Evolutionary conservation across 2,888 invertebrate species (phyloP).

Genomic region (Ophion slaviceki): DNA sequence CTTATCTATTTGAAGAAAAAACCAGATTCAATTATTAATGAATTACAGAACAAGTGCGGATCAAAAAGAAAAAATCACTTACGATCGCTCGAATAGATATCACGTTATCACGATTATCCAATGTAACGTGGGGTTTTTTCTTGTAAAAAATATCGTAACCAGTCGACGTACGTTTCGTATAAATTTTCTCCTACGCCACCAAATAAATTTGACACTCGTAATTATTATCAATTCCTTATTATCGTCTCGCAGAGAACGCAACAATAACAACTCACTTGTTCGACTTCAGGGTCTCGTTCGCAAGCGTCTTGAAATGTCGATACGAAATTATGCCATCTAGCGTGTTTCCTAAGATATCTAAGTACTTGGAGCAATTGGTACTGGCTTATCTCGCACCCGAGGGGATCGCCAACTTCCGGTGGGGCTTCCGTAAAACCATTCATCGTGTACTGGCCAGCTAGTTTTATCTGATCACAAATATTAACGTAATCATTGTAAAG

Average conservation of each 20-base stretch:
- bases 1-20: slow-evolving; percentile 50
- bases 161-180: slow-evolving; percentile 41
- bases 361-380: slow-evolving; percentile 60
- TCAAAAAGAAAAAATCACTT: background rate
- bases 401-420: slow-evolving; percentile 63
- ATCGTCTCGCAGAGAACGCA: background rate
- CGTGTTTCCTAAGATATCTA: slow-evolving; percentile 65
- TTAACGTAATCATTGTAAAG: background rate
- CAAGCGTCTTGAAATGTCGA: slow-evolving; percentile 55
- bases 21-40: background rate
- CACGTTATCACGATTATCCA: slow-evolving; percentile 50
- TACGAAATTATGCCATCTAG: slow-evolving; percentile 65
- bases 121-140: slow-evolving; percentile 45
- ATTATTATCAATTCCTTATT: background rate
- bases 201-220: background rate
- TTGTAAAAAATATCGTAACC: slow-evolving; percentile 64
- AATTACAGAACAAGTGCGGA: background rate
- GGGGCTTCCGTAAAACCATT: slow-evolving; percentile 65
- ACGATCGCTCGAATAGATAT: slow-evolving; percentile 56
- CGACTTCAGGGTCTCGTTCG: slow-evolving; percentile 45
- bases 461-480: slow-evolving; percentile 48
- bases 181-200: slow-evolving; percentile 56
- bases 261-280: slow-evolving; percentile 34
- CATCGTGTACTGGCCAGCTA: slow-evolving; percentile 60
- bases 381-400: slow-evolving; percentile 57